Evolutionary conservation across 2,888 invertebrate genomes (phyloP), one percentile per base, ranked within the genome.

Genomic region (Oxyscelio sp.): DNA sequence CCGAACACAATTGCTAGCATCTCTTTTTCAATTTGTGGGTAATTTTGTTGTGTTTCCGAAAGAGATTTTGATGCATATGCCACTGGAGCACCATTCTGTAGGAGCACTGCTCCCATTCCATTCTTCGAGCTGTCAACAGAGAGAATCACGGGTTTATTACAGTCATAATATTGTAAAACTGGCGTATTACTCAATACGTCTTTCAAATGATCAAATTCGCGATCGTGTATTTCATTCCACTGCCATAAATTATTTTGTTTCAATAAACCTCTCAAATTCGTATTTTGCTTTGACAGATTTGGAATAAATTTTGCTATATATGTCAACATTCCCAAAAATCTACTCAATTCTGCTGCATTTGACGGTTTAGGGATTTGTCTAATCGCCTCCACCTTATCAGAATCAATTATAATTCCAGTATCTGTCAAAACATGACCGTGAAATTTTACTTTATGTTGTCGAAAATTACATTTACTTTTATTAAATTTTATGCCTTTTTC

Each of bases 1-100:
- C 87, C 88, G 27, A 77, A 85, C 19, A 85, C 58, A 1, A 88
- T 79, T 8, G 88, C 87, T 31, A 85, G 38, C 27, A 83, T 75
- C 34, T 87, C 85, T 54, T 87, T 88, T 59, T 88, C 86, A n/a
- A 86, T 87, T 34, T 87, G 83, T 0, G 85, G 80, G 11, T 87
- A 79, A 1, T 70, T 34, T 40, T 65, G 58, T 63, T 87, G 84
- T 27, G 79, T 63, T 2, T 74, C 73, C 17, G 80, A 84, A 38
- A 87, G 17, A 4, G 83, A 38, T 38, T 78, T 86, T 0, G 85
- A 83, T 5, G 84, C 85, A 85, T 91, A 94, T 4, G 89, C 90
- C 27, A 92, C 83, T 6, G 93, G 92, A 66, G 89, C 85, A 13
- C 87, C 87, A 40, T 92, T 87, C 85, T 93, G 92, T 11, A 92